Conservation (phyloP, 2,797 vertebrate genomes). For the Lophotriccus pileatus region DNA sequence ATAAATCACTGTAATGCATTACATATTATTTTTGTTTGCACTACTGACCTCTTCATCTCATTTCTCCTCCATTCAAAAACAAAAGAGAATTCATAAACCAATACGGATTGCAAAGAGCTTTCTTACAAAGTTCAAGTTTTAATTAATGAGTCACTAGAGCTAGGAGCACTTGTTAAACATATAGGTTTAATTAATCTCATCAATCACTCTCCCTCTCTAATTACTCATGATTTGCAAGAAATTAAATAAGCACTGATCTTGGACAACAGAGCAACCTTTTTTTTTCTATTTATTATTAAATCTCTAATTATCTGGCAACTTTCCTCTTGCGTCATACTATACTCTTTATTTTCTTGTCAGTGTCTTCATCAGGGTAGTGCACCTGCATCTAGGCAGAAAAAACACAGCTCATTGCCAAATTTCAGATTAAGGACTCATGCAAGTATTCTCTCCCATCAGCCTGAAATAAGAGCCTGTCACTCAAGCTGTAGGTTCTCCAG, state of each 20-base stretch:
- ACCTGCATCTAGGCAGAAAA: not conserved
- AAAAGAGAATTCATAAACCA: not conserved
- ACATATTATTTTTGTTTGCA: not conserved
- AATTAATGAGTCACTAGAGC: slow-evolving; percentile 1
- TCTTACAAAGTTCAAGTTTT: not conserved
- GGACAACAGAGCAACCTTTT: not conserved
- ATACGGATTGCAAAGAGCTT: not conserved
- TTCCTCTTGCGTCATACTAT: not conserved
- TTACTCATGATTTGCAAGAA: not conserved
- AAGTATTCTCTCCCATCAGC: not conserved
- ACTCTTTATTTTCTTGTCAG: not conserved
- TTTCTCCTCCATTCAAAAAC: not conserved
- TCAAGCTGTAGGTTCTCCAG: not conserved
- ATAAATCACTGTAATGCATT: not conserved
- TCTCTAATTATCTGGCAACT: not conserved
- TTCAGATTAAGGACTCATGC: not conserved
- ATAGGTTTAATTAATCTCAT: slow-evolving; percentile 24
- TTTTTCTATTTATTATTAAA: not conserved
- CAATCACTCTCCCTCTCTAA: not conserved
- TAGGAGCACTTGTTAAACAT: slow-evolving; percentile 18
- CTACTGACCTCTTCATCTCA: not conserved
- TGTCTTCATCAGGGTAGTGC: not conserved
- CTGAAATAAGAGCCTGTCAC: not conserved
- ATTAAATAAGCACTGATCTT: not conserved
- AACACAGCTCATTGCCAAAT: not conserved